Conservation (phyloP, 2,888 invertebrate genomes). For the Cantharis nigra region DNA sequence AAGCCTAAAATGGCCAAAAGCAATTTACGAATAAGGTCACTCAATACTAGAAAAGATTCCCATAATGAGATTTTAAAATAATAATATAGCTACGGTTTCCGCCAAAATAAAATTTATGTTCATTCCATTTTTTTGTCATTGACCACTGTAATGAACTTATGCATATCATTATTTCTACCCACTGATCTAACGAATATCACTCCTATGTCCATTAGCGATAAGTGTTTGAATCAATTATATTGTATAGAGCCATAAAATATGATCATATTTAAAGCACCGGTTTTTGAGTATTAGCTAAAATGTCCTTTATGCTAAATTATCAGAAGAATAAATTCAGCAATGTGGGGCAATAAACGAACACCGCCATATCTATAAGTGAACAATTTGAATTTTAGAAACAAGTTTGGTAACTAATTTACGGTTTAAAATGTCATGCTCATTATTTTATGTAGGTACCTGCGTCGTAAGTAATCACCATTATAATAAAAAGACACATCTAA, state of each 20-base stretch:
- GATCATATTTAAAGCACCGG: conserved; percentile 25
- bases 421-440: conserved; percentile 35
- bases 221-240: conserved; percentile 18
- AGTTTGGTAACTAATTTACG: conserved; percentile 38
- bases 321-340: conserved; percentile 34
- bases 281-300: conserved; percentile 28
- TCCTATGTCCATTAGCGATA: conserved; percentile 22
- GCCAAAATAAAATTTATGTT: conserved; percentile 41
- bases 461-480: conserved; percentile 21
- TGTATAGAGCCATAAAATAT: conserved; percentile 20
- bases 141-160: conserved; percentile 36
- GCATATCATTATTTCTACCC: conserved; percentile 33
- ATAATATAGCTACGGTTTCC: conserved; percentile 34
- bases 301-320: conserved; percentile 38
- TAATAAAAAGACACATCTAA: conserved; percentile 7
- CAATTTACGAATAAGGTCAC: conserved; percentile 38
- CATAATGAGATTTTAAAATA: conserved; percentile 38
- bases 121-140: conserved; percentile 35
- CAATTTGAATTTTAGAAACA: conserved; percentile 40
- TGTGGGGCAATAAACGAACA: conserved; percentile 26
- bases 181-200: conserved; percentile 21
- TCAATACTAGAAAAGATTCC: conserved; percentile 36
- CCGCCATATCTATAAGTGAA: conserved; percentile 35
- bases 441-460: conserved; percentile 25
- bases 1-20: conserved; percentile 36